Conservation (phyloP, 2,888 invertebrate genomes). For the Conops quadrifasciatus region DNA sequence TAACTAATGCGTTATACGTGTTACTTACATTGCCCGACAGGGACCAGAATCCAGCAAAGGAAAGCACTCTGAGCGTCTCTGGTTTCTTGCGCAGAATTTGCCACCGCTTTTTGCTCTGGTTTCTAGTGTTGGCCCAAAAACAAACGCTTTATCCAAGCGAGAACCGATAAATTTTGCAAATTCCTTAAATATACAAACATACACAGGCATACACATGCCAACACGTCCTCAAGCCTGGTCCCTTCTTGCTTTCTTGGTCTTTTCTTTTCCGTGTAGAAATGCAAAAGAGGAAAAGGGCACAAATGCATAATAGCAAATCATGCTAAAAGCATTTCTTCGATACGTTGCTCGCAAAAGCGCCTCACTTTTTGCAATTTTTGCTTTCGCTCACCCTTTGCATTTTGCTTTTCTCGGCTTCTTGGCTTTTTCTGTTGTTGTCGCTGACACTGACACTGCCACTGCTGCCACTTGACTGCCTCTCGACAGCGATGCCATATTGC, state of each 20-base stretch:
- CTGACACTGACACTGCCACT: no score
- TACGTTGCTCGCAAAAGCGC: conserved; percentile 32
- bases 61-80: no score
- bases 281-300: conserved; percentile 6
- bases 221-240: not conserved
- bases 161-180: no score
- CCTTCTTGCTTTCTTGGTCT: not conserved
- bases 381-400: conserved; percentile 23
- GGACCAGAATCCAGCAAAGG: not conserved
- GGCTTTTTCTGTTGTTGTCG: no score
- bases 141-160: no score
- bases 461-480: no score
- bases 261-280: not conserved
- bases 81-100: no score
- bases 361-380: conserved; percentile 13
- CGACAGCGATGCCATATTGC: conserved; percentile 17
- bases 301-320: conserved; percentile 36
- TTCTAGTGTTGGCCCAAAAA: no score
- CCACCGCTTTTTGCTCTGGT: no score
- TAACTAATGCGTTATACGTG: conserved; percentile 27
- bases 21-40: conserved; percentile 6
- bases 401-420: no score
- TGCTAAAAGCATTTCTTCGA: conserved; percentile 40
- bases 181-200: not conserved
- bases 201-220: conserved; percentile 13